phyloP scores from a whole-genome alignment of 2,113 vertebrate genomes.

The Thryonomys swinderianus region DNA sequence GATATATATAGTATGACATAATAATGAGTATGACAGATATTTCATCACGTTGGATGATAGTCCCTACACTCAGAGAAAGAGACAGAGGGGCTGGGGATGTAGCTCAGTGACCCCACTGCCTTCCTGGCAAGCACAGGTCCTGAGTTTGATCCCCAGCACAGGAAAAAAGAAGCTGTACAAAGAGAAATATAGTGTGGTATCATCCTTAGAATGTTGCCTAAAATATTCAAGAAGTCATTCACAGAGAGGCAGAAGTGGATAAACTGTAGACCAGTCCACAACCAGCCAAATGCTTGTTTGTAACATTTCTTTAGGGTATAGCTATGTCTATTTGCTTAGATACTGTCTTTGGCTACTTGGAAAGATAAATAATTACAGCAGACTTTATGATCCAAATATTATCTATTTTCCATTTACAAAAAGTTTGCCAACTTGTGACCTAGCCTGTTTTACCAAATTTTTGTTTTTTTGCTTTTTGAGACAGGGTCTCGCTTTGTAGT shows the following conservation, averaged over 20 bases:
- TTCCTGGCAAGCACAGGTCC: too few species aligned
- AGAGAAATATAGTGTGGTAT: background rate
- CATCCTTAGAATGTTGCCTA: background rate
- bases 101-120: too few species aligned
- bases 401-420: background rate
- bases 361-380: background rate
- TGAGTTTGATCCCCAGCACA: too few species aligned
- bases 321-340: background rate
- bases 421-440: background rate
- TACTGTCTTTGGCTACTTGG: background rate
- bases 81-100: too few species aligned
- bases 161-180: too few species aligned
- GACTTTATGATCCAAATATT: background rate
- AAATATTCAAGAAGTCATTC: background rate
- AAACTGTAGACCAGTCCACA: background rate
- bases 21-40: background rate
- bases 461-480: conserved; percentile 17
- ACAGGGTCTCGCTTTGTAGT: too few species aligned
- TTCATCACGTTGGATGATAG: background rate
- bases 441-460: background rate
- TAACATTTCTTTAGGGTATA: background rate
- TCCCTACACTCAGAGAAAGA: background rate
- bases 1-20: background rate
- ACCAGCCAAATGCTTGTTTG: background rate
- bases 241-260: background rate